Evolutionary conservation across 2,797 vertebrate species (phyloP).

Genomic region (Malacoraja senta): DNA sequence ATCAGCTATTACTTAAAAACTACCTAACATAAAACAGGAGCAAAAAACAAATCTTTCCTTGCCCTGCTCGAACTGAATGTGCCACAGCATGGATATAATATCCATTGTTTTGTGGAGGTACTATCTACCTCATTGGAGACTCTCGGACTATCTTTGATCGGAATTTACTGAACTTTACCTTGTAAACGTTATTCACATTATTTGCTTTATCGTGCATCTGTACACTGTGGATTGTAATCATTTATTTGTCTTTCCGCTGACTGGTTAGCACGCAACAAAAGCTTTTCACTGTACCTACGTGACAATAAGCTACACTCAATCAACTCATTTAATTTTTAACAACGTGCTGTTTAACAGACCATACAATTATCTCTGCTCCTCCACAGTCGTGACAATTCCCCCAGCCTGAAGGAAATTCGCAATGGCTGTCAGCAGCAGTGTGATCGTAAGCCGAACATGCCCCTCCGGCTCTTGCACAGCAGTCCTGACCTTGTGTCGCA

Average conservation of each 20-base stretch:
- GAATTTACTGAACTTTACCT: too few relatives aligned
- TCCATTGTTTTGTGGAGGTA: background rate
- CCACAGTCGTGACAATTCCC: constrained; percentile 87
- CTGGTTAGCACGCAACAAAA: too few relatives aligned
- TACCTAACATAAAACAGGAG: background rate
- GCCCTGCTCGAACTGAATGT: background rate
- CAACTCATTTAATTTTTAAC: background rate
- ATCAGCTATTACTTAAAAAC: background rate
- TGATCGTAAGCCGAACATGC: constrained; percentile 88
- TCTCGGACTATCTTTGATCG: too few relatives aligned
- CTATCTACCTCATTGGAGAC: too few relatives aligned
- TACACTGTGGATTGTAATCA: too few relatives aligned
- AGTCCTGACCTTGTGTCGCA: constrained; percentile 71
- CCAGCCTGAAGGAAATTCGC: constrained; percentile 94
- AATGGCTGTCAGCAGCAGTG: constrained; percentile 94
- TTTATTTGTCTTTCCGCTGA: too few relatives aligned
- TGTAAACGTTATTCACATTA: too few relatives aligned
- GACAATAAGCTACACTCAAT: too few relatives aligned
- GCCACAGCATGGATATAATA: background rate
- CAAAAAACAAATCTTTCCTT: background rate
- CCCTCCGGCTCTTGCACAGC: constrained; percentile 82
- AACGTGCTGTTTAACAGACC: background rate
- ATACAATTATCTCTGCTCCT: constrained; percentile 11
- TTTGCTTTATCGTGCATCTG: too few relatives aligned
- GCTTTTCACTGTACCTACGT: too few relatives aligned